Evolutionary conservation across 2,797 vertebrate species (phyloP), one percentile per base, ranked within the genome.

Genomic region (Peromyscus melanophrys): DNA sequence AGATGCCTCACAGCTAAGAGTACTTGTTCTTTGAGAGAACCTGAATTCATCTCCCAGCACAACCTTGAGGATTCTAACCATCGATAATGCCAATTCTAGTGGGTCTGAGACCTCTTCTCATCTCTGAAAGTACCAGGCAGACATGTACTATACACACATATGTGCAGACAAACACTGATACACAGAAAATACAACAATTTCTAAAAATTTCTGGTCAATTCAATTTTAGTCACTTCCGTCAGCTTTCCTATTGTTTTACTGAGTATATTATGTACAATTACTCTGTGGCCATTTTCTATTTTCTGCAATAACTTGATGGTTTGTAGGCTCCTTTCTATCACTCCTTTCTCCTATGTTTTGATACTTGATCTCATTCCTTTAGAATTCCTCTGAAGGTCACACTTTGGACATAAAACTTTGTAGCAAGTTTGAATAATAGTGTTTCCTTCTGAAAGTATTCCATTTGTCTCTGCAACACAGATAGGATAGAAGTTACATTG

Each of bases 301-400:
- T 57, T 76, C 17, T 29, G 7, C 17, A 81, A 59, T 87, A 90
- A 78, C 23, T 69, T 31, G 1, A 90, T 76, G 9, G 75, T n/a
- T 76, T 55, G 1, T 92, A 14, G 1, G 1, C 46, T 9, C 87
- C 7, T 90, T 77, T 57, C 46, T 23, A 19, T 63, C 21, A 59
- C 37, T 93, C 67, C 16, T 43, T 75, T 89, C 46, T 86, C 25
- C 25, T 92, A 43, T 10, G 90, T 75, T 92, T 95, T 80, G 21
- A 40, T 10, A 84, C 43, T 83, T 95, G 19, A 4, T 40, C 19
- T 34, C 21, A 49, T 90, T 0, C 27, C 77, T 92, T 84, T 73
- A 52, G 6, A 34, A 73, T 89, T 59, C 16, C 61, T 5, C 17
- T 71, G 23, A 83, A 5, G 55, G 6, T 94, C 29, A 90, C 31